Conservation (phyloP, 2,888 invertebrate genomes). For the Platycheirus albimanus region DNA sequence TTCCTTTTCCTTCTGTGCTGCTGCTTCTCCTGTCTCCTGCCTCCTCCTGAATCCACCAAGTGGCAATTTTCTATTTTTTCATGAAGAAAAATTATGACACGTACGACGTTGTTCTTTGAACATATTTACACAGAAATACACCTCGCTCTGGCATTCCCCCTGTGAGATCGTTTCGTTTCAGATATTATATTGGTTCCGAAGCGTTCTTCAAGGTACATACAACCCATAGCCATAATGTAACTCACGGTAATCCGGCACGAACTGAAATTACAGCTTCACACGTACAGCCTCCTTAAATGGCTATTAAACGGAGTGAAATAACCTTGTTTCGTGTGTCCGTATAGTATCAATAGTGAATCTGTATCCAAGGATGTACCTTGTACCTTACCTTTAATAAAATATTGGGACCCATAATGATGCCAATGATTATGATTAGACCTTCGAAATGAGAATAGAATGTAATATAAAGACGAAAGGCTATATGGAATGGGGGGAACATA, state of each 20-base stretch:
- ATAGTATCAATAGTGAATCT: no score
- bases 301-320: constrained; percentile 62
- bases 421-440: constrained; percentile 69
- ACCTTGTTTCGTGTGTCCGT: constrained; percentile 55
- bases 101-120: constrained; percentile 51
- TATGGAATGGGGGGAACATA: neutral
- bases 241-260: constrained; percentile 53
- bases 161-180: no score
- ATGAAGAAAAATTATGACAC: constrained; percentile 68
- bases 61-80: constrained; percentile 59
- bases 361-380: constrained; percentile 36
- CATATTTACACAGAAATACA: constrained; percentile 7
- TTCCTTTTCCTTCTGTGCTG: neutral
- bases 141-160: neutral
- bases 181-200: neutral
- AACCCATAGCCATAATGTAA: constrained; percentile 6
- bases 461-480: constrained; percentile 15
- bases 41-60: neutral
- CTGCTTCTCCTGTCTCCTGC: neutral
- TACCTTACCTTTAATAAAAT: constrained; percentile 39
- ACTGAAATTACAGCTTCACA: constrained; percentile 61
- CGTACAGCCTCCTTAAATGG: constrained; percentile 71
- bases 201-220: neutral
- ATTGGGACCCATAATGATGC: constrained; percentile 56
- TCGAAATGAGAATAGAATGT: constrained; percentile 46